A percentile compares a stretch with the other conserved stretches of the same genome.
Evolutionary conservation across 2,797 vertebrate genomes (phyloP).

Genomic region (Takifugu rubripes): DNA sequence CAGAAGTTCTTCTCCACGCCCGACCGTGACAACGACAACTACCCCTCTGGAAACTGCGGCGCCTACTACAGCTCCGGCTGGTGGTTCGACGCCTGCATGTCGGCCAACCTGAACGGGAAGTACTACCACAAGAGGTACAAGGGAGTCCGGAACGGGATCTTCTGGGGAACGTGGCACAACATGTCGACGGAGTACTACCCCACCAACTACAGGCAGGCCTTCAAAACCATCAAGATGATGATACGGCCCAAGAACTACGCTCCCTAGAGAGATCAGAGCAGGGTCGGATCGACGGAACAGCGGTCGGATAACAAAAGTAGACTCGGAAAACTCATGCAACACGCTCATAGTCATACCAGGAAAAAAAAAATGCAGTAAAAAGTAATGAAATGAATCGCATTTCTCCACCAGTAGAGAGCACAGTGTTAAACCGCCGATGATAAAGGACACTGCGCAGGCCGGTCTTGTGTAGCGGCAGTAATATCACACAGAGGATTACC

Average conservation of each 20-base stretch:
- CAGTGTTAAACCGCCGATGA: slow-evolving; percentile 48
- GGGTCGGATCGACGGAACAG: slow-evolving; percentile 1
- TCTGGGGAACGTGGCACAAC: slow-evolving; percentile 96
- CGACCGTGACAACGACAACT: slow-evolving; percentile 92
- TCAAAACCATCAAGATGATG: slow-evolving; percentile 94
- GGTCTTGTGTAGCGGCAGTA: slow-evolving; percentile 40
- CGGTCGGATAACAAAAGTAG: slow-evolving; percentile 36
- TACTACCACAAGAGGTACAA: slow-evolving; percentile 93
- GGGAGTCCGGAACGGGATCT: slow-evolving; percentile 93
- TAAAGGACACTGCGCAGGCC: slow-evolving; percentile 57
- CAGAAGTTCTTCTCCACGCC: slow-evolving; percentile 93
- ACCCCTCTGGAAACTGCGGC: slow-evolving; percentile 90
- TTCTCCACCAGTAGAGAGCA: slow-evolving; percentile 28
- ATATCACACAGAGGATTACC: slow-evolving; percentile 48
- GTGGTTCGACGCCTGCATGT: slow-evolving; percentile 98
- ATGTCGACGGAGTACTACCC: slow-evolving; percentile 75
- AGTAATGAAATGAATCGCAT: slow-evolving; percentile 27
- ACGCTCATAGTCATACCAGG: slow-evolving; percentile 43
- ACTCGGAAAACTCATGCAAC: slow-evolving; percentile 27
- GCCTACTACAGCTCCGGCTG: slow-evolving; percentile 94
- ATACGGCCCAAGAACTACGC: slow-evolving; percentile 88
- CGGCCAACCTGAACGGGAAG: slow-evolving; percentile 96
- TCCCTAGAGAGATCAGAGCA: slow-evolving; percentile 65
- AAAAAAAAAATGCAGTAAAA: slow-evolving; percentile 3
- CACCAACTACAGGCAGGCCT: slow-evolving; percentile 84